phyloP scores from a whole-genome alignment of 1,140 invertebrate species.

The Anoplophora glabripennis region DNA sequence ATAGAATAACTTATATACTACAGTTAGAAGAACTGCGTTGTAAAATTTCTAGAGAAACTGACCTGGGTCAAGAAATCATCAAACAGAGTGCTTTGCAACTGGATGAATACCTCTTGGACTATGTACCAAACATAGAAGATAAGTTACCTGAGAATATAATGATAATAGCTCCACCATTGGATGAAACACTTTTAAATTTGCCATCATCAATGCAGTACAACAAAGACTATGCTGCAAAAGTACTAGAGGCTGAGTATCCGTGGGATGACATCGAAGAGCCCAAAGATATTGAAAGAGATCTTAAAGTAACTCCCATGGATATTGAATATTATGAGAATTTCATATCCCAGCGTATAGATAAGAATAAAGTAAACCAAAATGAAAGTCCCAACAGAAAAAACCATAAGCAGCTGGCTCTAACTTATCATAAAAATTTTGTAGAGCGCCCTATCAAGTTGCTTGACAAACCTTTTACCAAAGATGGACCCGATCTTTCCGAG shows the following conservation, averaged over 20 bases:
- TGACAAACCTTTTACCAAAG: constrained; percentile 3
- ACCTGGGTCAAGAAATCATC: not conserved
- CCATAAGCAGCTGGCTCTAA: constrained; percentile 33
- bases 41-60: constrained; percentile 51
- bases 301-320: constrained; percentile 63
- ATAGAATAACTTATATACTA: constrained; percentile 71
- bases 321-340: constrained; percentile 66
- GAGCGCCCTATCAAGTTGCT: constrained; percentile 32
- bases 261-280: constrained; percentile 64
- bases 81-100: constrained; percentile 34
- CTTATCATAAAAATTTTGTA: constrained; percentile 34
- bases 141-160: too few species aligned
- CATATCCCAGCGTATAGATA: constrained; percentile 39
- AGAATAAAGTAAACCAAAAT: not conserved
- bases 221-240: constrained; percentile 35
- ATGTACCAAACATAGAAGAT: constrained; percentile 22
- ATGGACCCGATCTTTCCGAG: constrained; percentile 25
- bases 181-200: not conserved
- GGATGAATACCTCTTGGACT: constrained; percentile 35
- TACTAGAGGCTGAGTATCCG: constrained; percentile 44
- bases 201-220: constrained; percentile 15
- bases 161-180: not conserved
- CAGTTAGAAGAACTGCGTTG: constrained; percentile 75
- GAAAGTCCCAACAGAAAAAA: too few species aligned
- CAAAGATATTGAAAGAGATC: constrained; percentile 59